Evolutionary conservation across 2,113 vertebrate species (phyloP).

Genomic region (Corydoras maculifer): DNA sequence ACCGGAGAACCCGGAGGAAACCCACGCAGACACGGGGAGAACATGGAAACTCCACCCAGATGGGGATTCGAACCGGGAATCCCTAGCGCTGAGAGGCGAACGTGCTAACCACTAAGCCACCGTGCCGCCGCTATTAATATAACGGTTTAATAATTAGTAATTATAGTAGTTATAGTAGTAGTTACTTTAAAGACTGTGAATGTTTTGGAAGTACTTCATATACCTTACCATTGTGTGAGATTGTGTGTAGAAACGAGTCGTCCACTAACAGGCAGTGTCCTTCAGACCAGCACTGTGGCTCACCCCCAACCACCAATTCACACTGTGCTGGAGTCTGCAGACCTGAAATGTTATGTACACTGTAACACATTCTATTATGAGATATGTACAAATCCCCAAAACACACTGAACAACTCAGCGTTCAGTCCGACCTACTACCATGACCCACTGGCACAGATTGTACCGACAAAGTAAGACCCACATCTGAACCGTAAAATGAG

Average conservation of each 20-base stretch:
- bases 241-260: slow-evolving; percentile 68
- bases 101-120: too few species aligned
- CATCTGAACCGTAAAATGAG: background rate
- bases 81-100: too few species aligned
- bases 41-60: too few species aligned
- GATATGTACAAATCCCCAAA: background rate
- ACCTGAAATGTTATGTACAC: slow-evolving; percentile 36
- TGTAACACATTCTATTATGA: background rate
- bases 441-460: background rate
- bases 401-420: background rate
- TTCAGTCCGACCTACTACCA: background rate
- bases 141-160: too few species aligned
- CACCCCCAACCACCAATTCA: slow-evolving; percentile 73
- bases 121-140: too few species aligned
- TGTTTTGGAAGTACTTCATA: background rate
- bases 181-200: too few species aligned
- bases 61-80: too few species aligned
- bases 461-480: background rate
- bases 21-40: too few species aligned
- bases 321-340: slow-evolving; percentile 65
- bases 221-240: slow-evolving; percentile 66
- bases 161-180: too few species aligned
- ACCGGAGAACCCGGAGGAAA: too few species aligned
- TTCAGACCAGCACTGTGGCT: slow-evolving; percentile 70
- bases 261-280: slow-evolving; percentile 70